Evolutionary conservation across 1,140 invertebrate species (phyloP).

Genomic region (Penaeus japonicus): DNA sequence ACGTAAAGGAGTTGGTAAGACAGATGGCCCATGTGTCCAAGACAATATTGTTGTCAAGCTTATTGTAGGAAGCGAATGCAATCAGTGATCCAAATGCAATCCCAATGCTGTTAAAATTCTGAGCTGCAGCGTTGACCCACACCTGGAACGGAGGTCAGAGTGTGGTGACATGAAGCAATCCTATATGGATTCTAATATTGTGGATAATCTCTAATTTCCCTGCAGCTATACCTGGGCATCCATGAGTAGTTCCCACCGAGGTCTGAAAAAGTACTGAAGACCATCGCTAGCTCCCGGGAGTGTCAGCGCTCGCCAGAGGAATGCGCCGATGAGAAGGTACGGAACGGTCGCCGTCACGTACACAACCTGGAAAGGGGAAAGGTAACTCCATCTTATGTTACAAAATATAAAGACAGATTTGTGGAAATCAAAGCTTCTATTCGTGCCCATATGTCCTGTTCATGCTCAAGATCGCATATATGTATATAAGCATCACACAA

Average conservation of each 20-base stretch:
- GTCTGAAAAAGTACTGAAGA: too few species aligned
- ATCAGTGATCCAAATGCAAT: conserved; percentile 92
- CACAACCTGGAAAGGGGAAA: conserved; percentile 77
- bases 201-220: too few species aligned
- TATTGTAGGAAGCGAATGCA: conserved; percentile 92
- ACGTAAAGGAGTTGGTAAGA: conserved; percentile 83
- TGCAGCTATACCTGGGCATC: too few species aligned
- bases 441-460: too few species aligned
- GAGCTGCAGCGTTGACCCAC: conserved; percentile 90
- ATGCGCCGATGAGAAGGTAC: conserved; percentile 81
- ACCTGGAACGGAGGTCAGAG: conserved; percentile 68
- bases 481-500: not conserved
- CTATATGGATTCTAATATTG: too few species aligned
- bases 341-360: conserved; percentile 88
- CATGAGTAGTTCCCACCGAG: too few species aligned
- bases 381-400: not conserved
- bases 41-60: conserved; percentile 87
- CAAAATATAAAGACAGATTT: not conserved
- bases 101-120: conserved; percentile 91
- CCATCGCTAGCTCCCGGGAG: conserved; percentile 83
- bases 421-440: not conserved
- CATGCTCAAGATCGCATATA: too few species aligned
- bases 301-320: conserved; percentile 79
- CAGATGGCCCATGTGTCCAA: conserved; percentile 86
- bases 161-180: too few species aligned